Evolutionary conservation across 2,888 invertebrate species (phyloP).

Genomic region (Macrostomum cliftonense): DNA sequence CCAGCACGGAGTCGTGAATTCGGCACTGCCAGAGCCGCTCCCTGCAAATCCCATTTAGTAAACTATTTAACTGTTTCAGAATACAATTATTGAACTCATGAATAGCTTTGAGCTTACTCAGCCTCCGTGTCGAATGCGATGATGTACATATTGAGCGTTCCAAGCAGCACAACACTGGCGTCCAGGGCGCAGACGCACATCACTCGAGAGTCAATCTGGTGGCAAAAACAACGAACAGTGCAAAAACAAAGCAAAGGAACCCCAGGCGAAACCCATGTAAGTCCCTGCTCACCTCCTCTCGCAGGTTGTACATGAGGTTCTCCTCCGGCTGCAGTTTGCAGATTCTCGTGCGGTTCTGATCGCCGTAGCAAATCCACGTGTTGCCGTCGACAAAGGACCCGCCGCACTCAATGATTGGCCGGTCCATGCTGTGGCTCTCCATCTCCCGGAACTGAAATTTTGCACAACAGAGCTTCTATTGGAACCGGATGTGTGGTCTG

Average conservation of each 20-base stretch:
- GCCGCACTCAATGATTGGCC: slow-evolving; percentile 1
- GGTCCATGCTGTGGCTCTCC: slow-evolving; percentile 8
- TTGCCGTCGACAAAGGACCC: slow-evolving; percentile 20
- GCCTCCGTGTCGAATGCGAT: slow-evolving; percentile 29
- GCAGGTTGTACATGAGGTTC: slow-evolving; percentile 28
- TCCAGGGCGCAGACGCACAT: slow-evolving; percentile 35
- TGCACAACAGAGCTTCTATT: too few relatives aligned
- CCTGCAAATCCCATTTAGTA: slow-evolving; percentile 17
- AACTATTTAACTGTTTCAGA: not conserved
- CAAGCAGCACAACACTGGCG: slow-evolving; percentile 32
- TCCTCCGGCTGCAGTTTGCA: slow-evolving; percentile 29
- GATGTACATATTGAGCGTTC: slow-evolving; percentile 38
- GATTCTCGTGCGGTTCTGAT: slow-evolving; percentile 26
- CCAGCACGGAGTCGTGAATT: slow-evolving; percentile 39
- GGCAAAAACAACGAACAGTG: not conserved
- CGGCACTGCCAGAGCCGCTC: slow-evolving; percentile 37
- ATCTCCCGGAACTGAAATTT: slow-evolving; percentile 12
- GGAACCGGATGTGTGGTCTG: slow-evolving; percentile 22
- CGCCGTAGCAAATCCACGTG: slow-evolving; percentile 35
- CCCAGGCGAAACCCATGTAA: too few relatives aligned
- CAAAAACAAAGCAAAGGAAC: too few relatives aligned
- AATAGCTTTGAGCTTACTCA: slow-evolving; percentile 18
- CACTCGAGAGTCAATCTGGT: slow-evolving; percentile 39
- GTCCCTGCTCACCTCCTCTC: slow-evolving; percentile 30
- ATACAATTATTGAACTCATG: not conserved